Percentiles rank a stretch among this genome's conserved stretches.
Conservation (phyloP, 2,888 invertebrate genomes). For the Tinea trinotella region DNA sequence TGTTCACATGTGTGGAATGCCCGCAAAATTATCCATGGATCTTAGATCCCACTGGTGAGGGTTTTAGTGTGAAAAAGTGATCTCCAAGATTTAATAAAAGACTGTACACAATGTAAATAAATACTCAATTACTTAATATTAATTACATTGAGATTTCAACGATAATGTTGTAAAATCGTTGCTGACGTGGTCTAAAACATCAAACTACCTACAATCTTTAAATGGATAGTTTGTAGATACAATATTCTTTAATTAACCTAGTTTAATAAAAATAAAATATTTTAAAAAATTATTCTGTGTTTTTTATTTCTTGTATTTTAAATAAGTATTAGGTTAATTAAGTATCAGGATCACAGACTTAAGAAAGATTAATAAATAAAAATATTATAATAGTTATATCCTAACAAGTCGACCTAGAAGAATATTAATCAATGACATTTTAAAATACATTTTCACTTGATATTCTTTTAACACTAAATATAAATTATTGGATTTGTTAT, state of each 20-base stretch:
- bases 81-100: constrained; percentile 62
- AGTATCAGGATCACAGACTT: too few species aligned
- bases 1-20: constrained; percentile 97
- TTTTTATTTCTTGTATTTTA: background rate
- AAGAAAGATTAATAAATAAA: too few species aligned
- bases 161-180: background rate
- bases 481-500: too few species aligned
- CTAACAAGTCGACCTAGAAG: too few species aligned
- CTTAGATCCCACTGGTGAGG: constrained; percentile 94
- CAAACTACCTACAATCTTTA: background rate
- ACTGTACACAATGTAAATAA: constrained; percentile 70
- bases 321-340: too few species aligned
- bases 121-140: constrained; percentile 18
- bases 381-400: too few species aligned
- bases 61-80: constrained; percentile 87
- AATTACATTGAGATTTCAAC: constrained; percentile 16
- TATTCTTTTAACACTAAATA: too few species aligned
- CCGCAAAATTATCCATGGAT: constrained; percentile 97
- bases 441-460: too few species aligned
- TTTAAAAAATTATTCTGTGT: constrained; percentile 19
- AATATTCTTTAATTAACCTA: constrained; percentile 21
- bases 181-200: background rate
- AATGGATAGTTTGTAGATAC: constrained; percentile 18
- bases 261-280: constrained; percentile 22
- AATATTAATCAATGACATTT: too few species aligned